phyloP scores from a whole-genome alignment of 2,888 invertebrate species.

The Liodrosophila aerea region DNA sequence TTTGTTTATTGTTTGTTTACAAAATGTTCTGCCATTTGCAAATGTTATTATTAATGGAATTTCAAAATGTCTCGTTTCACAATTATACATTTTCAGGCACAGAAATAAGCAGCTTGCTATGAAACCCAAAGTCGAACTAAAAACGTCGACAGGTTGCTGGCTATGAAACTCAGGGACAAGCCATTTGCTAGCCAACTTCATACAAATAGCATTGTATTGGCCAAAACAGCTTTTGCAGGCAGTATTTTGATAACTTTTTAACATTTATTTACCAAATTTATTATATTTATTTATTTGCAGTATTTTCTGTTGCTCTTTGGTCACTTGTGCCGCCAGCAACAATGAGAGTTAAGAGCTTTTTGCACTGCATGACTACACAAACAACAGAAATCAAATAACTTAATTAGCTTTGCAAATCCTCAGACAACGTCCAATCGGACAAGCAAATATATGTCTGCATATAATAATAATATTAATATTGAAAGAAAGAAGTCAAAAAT shows the following conservation, averaged over 20 bases:
- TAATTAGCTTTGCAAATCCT: slow-evolving; percentile 68
- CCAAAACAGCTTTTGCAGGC: not conserved
- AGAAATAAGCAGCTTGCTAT: not conserved
- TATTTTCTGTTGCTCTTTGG: not conserved
- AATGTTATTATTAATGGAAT: too few relatives aligned
- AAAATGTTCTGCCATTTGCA: too few relatives aligned
- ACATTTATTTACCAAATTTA: slow-evolving; percentile 15
- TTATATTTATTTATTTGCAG: slow-evolving; percentile 8
- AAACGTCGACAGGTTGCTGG: not conserved
- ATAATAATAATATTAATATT: too few relatives aligned
- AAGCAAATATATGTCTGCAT: too few relatives aligned
- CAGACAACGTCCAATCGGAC: slow-evolving; percentile 9
- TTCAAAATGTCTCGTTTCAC: too few relatives aligned
- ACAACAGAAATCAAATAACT: slow-evolving; percentile 53
- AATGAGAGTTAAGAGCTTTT: slow-evolving; percentile 51
- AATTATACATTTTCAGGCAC: too few relatives aligned
- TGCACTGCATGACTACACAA: slow-evolving; percentile 51
- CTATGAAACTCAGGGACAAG: slow-evolving; percentile 10
- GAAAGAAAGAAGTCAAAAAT: slow-evolving; percentile 20
- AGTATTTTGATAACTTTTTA: slow-evolving; percentile 34
- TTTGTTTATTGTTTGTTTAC: too few relatives aligned
- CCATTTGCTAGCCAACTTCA: slow-evolving; percentile 5
- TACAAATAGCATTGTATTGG: slow-evolving; percentile 1
- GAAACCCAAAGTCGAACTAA: not conserved
- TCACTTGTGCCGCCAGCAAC: slow-evolving; percentile 13